These are phyloP conservation scores for Callosobruchus maculatus DNA, from an alignment of 2,888 invertebrate species.

Conservation along the genomic window DNA sequence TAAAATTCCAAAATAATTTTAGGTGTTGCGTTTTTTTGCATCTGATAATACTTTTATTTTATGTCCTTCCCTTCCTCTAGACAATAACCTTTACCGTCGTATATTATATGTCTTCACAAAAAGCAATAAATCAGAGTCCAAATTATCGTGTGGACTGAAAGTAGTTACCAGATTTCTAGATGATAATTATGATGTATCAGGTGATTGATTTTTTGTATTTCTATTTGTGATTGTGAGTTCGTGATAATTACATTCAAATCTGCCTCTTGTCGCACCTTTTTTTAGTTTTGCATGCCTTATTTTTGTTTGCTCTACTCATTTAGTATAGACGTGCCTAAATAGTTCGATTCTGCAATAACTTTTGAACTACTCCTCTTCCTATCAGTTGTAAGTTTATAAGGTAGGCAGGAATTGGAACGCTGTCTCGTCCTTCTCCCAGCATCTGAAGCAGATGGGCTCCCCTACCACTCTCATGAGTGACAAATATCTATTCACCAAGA, in stretches of 20 bases:
- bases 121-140: neutral
- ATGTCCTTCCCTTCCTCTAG: neutral
- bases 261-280: neutral
- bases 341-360: neutral
- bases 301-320: neutral
- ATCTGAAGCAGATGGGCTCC: too few species aligned
- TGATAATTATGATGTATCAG: neutral
- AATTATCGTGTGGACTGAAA: neutral
- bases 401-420: too few species aligned
- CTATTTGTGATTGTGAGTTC: neutral
- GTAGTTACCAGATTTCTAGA: too few species aligned
- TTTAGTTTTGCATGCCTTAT: neutral
- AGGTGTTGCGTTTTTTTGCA: neutral
- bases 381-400: too few species aligned
- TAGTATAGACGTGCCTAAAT: neutral
- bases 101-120: neutral
- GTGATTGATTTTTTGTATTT: slow-evolving; percentile 1
- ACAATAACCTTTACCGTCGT: neutral
- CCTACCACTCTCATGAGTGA: too few species aligned
- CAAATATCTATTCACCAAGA: too few species aligned
- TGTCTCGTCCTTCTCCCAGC: too few species aligned
- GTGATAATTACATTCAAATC: neutral
- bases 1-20: too few species aligned
- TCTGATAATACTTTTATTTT: neutral
- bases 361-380: too few species aligned